Percentiles rank a stretch among this genome's conserved stretches.
These are phyloP conservation scores for Alentia gelatinosa DNA, from an alignment of 2,888 invertebrate species.

Conservation along the genomic window DNA sequence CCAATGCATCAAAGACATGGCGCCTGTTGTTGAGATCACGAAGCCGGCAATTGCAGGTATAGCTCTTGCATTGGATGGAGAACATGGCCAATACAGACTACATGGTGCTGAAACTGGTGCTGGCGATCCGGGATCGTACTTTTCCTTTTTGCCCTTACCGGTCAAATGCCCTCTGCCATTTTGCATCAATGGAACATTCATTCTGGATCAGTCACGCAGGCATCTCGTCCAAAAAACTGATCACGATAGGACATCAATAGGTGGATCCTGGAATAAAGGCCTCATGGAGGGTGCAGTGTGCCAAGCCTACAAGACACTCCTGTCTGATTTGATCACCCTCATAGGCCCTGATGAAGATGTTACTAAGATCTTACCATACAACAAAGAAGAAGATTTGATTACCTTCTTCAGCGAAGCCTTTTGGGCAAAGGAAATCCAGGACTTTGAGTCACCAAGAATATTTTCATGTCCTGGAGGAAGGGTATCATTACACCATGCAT, in stretches of 20 bases:
- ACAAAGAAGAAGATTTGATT: neutral
- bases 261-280: constrained; percentile 10
- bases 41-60: neutral
- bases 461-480: neutral
- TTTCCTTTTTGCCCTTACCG: constrained; percentile 2
- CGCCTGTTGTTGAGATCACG: too few relatives aligned
- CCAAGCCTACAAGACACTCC: neutral
- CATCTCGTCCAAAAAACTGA: neutral
- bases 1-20: neutral
- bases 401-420: neutral
- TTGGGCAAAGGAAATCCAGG: neutral
- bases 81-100: neutral
- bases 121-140: neutral
- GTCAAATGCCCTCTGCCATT: neutral
- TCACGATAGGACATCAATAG: neutral
- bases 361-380: neutral
- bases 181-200: neutral
- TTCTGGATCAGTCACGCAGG: neutral
- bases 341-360: neutral
- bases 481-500: neutral
- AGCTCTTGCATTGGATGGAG: neutral
- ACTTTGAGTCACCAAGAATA: neutral
- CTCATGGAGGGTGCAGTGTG: constrained; percentile 25
- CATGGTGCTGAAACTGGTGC: neutral
- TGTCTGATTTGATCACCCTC: neutral